Conservation (phyloP, 1,140 invertebrate genomes). For the Panulirus ornatus region DNA sequence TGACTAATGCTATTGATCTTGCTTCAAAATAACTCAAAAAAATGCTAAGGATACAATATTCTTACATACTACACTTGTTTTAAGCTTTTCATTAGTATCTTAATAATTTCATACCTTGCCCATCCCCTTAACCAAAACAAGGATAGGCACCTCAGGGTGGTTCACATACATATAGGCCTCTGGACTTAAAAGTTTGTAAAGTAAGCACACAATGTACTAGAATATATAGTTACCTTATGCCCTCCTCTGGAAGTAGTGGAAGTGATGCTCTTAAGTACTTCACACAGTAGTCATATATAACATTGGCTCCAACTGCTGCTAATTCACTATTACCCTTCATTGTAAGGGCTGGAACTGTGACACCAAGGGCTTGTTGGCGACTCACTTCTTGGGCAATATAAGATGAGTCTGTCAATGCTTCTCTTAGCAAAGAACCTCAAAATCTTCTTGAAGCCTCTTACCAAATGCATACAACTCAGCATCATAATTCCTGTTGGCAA, state of each 20-base stretch:
- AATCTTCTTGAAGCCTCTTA: conserved; percentile 90
- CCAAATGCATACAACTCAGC: conserved; percentile 93
- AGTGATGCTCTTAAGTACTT: conserved; percentile 83
- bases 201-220: not conserved
- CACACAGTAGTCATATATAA: conserved; percentile 82
- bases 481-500: conserved; percentile 86
- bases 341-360: conserved; percentile 25
- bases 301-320: conserved; percentile 82
- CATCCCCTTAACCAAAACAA: too few relatives aligned
- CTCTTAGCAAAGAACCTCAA: conserved; percentile 85
- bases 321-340: conserved; percentile 82
- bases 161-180: not conserved
- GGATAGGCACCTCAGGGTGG: not conserved
- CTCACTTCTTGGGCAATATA: conserved; percentile 87
- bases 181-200: not conserved
- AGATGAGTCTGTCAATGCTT: conserved; percentile 88
- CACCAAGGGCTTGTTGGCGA: conserved; percentile 82
- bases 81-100: too few relatives aligned
- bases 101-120: too few relatives aligned
- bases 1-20: too few relatives aligned
- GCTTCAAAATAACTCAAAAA: too few relatives aligned
- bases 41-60: too few relatives aligned
- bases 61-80: too few relatives aligned
- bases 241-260: conserved; percentile 86
- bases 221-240: conserved; percentile 78